These are phyloP conservation scores for Ormyrus thymus DNA, from an alignment of 2,888 invertebrate species.

Conservation along the genomic window DNA sequence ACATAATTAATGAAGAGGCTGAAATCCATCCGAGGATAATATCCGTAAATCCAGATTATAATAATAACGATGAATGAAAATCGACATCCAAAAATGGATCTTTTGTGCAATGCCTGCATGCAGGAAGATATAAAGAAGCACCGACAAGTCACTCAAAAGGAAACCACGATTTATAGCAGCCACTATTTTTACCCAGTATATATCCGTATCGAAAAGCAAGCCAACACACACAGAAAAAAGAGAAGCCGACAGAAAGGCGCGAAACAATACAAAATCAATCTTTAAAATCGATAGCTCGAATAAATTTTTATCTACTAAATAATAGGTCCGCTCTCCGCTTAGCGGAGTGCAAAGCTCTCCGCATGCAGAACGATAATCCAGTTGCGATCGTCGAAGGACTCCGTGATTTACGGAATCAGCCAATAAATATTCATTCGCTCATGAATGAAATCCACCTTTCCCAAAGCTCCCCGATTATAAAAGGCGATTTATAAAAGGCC, in stretches of 20 bases:
- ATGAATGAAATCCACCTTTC: constrained; percentile 53
- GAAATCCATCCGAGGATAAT: too few relatives aligned
- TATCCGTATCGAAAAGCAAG: constrained; percentile 51
- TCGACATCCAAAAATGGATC: too few relatives aligned
- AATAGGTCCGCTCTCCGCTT: too few relatives aligned
- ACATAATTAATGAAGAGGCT: too few relatives aligned
- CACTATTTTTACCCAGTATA: constrained; percentile 23
- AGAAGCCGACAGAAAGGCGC: constrained; percentile 12
- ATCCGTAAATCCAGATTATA: too few relatives aligned
- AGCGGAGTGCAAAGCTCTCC: too few relatives aligned
- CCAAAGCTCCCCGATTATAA: constrained; percentile 33
- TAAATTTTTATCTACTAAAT: too few relatives aligned
- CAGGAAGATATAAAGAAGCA: too few relatives aligned
- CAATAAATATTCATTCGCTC: constrained; percentile 58
- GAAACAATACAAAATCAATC: background rate
- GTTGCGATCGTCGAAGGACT: background rate
- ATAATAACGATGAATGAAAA: too few relatives aligned
- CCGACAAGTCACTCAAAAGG: constrained; percentile 44
- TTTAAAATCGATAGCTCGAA: too few relatives aligned
- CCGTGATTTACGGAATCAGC: constrained; percentile 53
- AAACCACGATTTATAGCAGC: constrained; percentile 51
- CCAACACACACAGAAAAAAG: constrained; percentile 5
- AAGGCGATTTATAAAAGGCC: constrained; percentile 30
- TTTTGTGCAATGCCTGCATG: constrained; percentile 21
- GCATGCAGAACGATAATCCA: too few relatives aligned